Evolutionary conservation across 1,140 invertebrate species (phyloP).

Genomic region (Saccostrea echinata): DNA sequence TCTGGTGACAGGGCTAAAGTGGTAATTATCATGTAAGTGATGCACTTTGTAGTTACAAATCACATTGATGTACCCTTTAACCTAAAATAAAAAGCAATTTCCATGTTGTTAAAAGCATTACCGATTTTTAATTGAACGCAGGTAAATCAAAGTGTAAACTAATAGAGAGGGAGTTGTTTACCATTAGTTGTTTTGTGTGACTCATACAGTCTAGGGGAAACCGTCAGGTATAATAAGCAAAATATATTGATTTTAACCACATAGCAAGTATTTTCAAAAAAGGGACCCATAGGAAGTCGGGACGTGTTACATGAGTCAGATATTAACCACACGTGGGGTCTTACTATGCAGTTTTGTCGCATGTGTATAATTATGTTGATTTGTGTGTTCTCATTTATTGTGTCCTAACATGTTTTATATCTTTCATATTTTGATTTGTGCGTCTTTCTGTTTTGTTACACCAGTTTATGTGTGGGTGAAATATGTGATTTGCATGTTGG

Average conservation of each 20-base stretch:
- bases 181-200: background rate
- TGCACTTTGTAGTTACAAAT: background rate
- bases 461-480: background rate
- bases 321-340: background rate
- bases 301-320: background rate
- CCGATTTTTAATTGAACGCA: background rate
- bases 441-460: background rate
- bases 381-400: background rate
- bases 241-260: conserved; percentile 20
- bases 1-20: too few relatives aligned
- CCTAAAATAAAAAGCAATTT: background rate
- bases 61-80: background rate
- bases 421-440: background rate
- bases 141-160: background rate
- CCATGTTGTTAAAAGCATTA: background rate
- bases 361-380: background rate
- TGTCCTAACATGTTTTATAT: background rate
- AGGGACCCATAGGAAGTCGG: background rate
- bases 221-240: conserved; percentile 9
- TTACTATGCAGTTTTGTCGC: background rate
- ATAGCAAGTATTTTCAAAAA: background rate
- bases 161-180: background rate
- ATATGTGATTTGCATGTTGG: conserved; percentile 18
- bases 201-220: conserved; percentile 1
- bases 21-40: background rate